These are phyloP conservation scores for Rhagonycha fulva DNA, from an alignment of 2,888 invertebrate species.

Conservation along the genomic window DNA sequence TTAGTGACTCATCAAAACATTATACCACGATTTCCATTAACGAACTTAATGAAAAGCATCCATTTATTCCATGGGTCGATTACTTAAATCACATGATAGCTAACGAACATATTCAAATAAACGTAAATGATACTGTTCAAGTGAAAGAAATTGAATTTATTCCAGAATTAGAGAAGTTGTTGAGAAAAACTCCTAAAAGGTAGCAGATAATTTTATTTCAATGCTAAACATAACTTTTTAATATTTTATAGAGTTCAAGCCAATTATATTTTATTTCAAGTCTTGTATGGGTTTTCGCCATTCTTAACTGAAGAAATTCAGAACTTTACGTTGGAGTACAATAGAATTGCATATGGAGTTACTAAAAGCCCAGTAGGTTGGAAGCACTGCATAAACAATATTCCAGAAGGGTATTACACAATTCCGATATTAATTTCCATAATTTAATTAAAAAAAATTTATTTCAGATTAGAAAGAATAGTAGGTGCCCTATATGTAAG, in stretches of 20 bases:
- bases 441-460: background rate
- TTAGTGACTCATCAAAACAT: constrained; percentile 60
- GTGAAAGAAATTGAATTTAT: constrained; percentile 85
- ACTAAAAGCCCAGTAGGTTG: constrained; percentile 84
- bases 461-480: constrained; percentile 64
- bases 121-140: constrained; percentile 75
- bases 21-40: constrained; percentile 87
- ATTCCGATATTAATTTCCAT: background rate
- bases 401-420: constrained; percentile 69
- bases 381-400: constrained; percentile 87
- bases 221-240: constrained; percentile 1
- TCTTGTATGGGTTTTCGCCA: constrained; percentile 58
- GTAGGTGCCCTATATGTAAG: constrained; percentile 81
- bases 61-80: constrained; percentile 77
- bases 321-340: background rate
- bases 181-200: constrained; percentile 61
- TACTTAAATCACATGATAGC: constrained; percentile 83
- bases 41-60: constrained; percentile 75
- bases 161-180: constrained; percentile 66
- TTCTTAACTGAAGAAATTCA: background rate
- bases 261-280: constrained; percentile 93
- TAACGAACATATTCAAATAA: constrained; percentile 62
- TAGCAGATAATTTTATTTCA: constrained; percentile 22
- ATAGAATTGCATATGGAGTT: constrained; percentile 71
- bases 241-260: constrained; percentile 62